Evolutionary conservation across 2,797 vertebrate genomes (phyloP), one percentile per base, ranked within the genome.

Genomic region (Oreochromis mossambicus): DNA sequence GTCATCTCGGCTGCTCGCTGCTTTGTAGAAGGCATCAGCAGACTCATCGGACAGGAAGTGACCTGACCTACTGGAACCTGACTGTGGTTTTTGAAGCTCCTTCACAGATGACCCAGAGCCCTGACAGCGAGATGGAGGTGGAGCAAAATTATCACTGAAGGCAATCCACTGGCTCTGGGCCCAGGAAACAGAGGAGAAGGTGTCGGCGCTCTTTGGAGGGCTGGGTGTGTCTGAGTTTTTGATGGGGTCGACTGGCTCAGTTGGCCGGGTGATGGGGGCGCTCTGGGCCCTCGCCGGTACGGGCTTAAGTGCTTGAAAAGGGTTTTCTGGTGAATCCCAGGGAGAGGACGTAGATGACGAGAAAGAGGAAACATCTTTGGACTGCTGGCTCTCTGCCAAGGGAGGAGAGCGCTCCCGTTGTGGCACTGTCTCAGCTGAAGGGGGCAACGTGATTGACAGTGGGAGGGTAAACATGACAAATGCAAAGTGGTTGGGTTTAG

Each of bases 161-260:
- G 96, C 97, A 61, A 97, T 96, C 96, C 97, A 97, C 88, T 97
- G 96, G 94, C 92, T 97, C 83, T 96, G 97, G 75, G 95, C 96
- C 95, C 91, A 94, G 83, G 94, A 95, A 91, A 94, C 83, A 34
- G 92, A 90, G 82, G 94, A 87, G 82, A 96, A 94, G 83, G 92
- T 83, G 77, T 94, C 93, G 8, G 83, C 88, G 79, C 83, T 95
- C 82, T 95, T 95, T 82, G 94, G 93, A 52, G 94, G 92, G 2
- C 87, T 85, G 83, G 81, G 63, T 12, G 91, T 79, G 26, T 79
- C 83, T n/a, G 83, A 84, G 94, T 81, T 84, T 36, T 61, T 52
- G 86, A 83, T 43, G 91, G 94, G 92, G 94, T 95, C 93, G 0
- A 87, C 12, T 1, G 83, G 70, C 54, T 91, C 90, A 2, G 86